Evolutionary conservation across 2,888 invertebrate genomes (phyloP).

Genomic region (Parnassius smintheus): DNA sequence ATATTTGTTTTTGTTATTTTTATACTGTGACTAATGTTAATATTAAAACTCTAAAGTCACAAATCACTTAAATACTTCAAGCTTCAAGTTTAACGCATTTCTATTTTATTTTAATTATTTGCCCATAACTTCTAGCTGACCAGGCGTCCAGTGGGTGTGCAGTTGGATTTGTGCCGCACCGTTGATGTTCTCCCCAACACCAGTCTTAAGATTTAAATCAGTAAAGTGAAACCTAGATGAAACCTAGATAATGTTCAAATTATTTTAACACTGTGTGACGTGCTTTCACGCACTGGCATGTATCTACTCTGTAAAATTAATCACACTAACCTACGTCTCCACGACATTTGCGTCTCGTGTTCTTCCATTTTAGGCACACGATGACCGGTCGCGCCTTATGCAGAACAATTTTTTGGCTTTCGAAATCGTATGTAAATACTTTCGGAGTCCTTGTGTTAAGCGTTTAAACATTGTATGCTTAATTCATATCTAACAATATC

Average conservation of each 20-base stretch:
- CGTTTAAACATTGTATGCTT: constrained; percentile 16
- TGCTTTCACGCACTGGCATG: background rate
- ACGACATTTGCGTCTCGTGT: constrained; percentile 46
- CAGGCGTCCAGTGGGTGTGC: no score
- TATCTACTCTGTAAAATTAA: constrained; percentile 18
- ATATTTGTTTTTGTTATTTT: no score
- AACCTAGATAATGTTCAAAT: background rate
- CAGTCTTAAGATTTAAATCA: no score
- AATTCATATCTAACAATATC: constrained; percentile 7
- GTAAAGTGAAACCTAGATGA: background rate
- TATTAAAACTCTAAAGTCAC: no score
- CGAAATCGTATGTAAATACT: constrained; percentile 57
- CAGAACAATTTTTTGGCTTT: constrained; percentile 65
- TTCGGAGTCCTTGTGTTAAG: constrained; percentile 3
- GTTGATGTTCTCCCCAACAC: no score
- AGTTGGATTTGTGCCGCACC: no score
- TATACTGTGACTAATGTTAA: no score
- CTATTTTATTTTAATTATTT: no score
- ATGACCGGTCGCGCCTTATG: constrained; percentile 61
- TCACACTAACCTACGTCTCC: constrained; percentile 47
- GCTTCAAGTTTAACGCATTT: no score
- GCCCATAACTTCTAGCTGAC: no score
- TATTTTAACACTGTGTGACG: background rate
- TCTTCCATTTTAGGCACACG: constrained; percentile 57
- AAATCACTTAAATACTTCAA: no score